These are phyloP conservation scores for Sceloporus undulatus DNA, from an alignment of 2,113 vertebrate genomes.

Conservation along the genomic window DNA sequence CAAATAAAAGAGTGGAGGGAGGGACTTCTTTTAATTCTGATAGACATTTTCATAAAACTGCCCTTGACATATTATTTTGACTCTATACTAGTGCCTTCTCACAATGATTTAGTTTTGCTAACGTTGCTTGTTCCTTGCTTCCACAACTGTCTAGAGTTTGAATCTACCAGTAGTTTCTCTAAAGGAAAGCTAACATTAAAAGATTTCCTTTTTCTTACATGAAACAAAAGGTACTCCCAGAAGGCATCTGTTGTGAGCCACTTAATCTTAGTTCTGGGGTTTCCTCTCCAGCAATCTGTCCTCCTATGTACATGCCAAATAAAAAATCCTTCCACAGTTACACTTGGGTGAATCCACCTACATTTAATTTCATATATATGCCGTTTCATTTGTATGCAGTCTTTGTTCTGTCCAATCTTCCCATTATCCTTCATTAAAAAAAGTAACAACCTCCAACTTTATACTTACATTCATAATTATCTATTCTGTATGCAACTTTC, in stretches of 20 bases:
- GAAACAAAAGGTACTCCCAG: background rate
- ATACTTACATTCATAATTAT: background rate
- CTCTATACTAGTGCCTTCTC: background rate
- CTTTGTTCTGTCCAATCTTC: background rate
- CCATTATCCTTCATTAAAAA: background rate
- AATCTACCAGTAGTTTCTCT: background rate
- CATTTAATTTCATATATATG: background rate
- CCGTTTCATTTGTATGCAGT: background rate
- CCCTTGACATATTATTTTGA: background rate
- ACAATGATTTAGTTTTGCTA: background rate
- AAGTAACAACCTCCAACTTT: background rate
- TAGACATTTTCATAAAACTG: background rate
- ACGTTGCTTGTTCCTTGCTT: background rate
- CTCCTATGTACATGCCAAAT: background rate
- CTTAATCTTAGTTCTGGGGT: background rate
- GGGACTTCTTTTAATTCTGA: background rate
- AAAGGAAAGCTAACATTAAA: background rate
- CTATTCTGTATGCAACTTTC: background rate
- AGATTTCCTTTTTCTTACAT: background rate
- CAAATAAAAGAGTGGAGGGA: background rate
- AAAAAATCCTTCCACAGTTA: background rate
- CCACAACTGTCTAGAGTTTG: background rate
- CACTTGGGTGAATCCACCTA: background rate
- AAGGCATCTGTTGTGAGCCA: background rate
- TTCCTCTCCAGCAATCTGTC: background rate